A percentile compares a stretch with the other conserved stretches of the same genome.
These are phyloP conservation scores for mouse (Mus musculus) DNA, from an alignment of 2,113 vertebrate species.

Conservation along the genomic window DNA sequence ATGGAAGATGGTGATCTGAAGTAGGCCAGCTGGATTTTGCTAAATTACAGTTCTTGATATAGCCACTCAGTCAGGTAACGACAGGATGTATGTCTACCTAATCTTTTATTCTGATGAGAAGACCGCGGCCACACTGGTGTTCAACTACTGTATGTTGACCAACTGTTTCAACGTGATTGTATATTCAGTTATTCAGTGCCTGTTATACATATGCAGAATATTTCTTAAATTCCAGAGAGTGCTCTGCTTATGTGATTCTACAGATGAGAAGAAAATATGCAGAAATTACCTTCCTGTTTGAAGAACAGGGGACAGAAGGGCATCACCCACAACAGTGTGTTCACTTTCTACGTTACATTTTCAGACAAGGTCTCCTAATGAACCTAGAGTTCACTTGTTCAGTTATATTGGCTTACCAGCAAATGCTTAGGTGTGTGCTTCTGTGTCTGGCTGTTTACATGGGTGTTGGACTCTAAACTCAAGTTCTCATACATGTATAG, in stretches of 20 bases:
- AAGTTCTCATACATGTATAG: neutral
- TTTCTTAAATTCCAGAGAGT: neutral
- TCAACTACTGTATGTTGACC: neutral
- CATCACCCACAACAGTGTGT: rapidly evolving
- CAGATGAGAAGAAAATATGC: neutral
- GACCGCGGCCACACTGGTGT: neutral
- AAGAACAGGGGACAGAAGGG: neutral
- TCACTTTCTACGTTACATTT: neutral
- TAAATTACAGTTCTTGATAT: neutral
- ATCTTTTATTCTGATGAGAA: neutral
- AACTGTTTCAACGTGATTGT: neutral
- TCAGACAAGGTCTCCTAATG: neutral
- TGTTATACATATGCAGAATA: too few species aligned
- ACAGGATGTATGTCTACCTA: rapidly evolving
- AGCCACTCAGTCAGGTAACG: neutral
- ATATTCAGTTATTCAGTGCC: neutral
- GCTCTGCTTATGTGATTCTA: neutral
- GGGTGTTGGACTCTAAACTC: neutral
- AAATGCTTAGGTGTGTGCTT: neutral
- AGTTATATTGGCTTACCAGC: neutral
- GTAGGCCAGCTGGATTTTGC: neutral
- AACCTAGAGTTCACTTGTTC: neutral
- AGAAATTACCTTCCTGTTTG: neutral
- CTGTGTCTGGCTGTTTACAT: neutral
- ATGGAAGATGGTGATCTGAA: neutral